Conservation (phyloP, 2,888 invertebrate species). For the Orgyia antiqua region DNA sequence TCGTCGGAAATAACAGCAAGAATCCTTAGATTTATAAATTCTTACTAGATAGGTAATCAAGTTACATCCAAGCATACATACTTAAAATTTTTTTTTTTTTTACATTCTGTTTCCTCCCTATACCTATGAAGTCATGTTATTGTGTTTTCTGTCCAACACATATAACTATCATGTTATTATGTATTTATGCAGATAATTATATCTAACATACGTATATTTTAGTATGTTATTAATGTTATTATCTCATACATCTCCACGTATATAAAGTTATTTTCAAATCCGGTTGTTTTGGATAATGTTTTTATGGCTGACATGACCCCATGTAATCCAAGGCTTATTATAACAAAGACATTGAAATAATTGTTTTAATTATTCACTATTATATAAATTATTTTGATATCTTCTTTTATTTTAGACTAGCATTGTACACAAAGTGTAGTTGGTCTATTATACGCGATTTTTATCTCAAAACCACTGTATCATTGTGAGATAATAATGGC, state of each 20-base stretch:
- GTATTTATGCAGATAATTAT: neutral
- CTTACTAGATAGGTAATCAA: too few species aligned
- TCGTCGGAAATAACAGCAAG: too few species aligned
- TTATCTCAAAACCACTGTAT: constrained; percentile 73
- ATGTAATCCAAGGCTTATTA: constrained; percentile 36
- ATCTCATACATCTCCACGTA: constrained; percentile 22
- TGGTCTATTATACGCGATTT: constrained; percentile 65
- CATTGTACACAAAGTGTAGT: constrained; percentile 44
- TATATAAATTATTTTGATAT: constrained; percentile 53
- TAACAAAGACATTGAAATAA: constrained; percentile 65
- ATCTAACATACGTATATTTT: too few species aligned
- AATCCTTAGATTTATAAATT: too few species aligned
- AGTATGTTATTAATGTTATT: constrained; percentile 10
- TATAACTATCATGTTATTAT: too few species aligned
- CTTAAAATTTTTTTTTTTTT: too few species aligned
- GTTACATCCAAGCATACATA: too few species aligned
- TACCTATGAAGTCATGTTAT: too few species aligned
- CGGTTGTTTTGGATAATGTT: constrained; percentile 47
- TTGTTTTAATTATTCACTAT: constrained; percentile 58
- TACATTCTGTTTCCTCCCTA: too few species aligned
- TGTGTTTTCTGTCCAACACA: too few species aligned
- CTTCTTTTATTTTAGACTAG: constrained; percentile 61
- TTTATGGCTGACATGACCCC: constrained; percentile 47
- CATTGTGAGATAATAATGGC: constrained; percentile 76
- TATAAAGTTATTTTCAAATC: constrained; percentile 54